Conservation (phyloP, 2,888 invertebrate species). For the Notodromas monacha region DNA sequence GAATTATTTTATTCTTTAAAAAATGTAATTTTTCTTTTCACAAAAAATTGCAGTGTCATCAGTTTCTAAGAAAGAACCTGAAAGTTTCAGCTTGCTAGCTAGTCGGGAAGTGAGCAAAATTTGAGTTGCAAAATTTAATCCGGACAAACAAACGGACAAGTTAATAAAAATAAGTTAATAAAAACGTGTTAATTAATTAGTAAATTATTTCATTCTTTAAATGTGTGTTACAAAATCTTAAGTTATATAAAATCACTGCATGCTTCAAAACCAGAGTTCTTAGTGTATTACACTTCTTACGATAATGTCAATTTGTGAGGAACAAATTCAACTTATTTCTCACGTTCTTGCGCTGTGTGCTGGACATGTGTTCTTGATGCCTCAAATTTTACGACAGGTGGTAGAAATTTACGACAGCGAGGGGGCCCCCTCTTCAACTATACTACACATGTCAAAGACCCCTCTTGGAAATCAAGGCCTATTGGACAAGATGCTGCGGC, state of each 20-base stretch:
- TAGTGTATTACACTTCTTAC: slow-evolving; percentile 2
- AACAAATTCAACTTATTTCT: slow-evolving; percentile 2
- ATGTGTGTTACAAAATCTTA: slow-evolving; percentile 4
- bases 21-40: slow-evolving; percentile 4
- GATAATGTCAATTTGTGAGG: slow-evolving; percentile 4
- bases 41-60: slow-evolving; percentile 4
- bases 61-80: slow-evolving; percentile 4
- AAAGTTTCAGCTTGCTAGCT: slow-evolving; percentile 4
- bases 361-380: slow-evolving; percentile 4
- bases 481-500: too few species aligned
- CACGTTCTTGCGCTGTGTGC: slow-evolving; percentile 4
- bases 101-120: slow-evolving; percentile 4
- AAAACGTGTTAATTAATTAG: slow-evolving; percentile 4
- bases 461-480: slow-evolving; percentile 4
- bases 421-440: slow-evolving; percentile 4
- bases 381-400: slow-evolving; percentile 4
- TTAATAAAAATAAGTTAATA: slow-evolving; percentile 4
- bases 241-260: slow-evolving; percentile 2
- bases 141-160: slow-evolving; percentile 4
- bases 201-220: slow-evolving; percentile 4
- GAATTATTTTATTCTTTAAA: slow-evolving; percentile 2
- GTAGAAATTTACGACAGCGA: slow-evolving; percentile 4
- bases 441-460: slow-evolving; percentile 4
- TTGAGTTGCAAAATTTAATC: slow-evolving; percentile 4
- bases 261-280: slow-evolving; percentile 4